Percentiles rank a stretch among this genome's conserved stretches.
Evolutionary conservation across 2,888 invertebrate genomes (phyloP).

Genomic region (Stictocephala bisonia): DNA sequence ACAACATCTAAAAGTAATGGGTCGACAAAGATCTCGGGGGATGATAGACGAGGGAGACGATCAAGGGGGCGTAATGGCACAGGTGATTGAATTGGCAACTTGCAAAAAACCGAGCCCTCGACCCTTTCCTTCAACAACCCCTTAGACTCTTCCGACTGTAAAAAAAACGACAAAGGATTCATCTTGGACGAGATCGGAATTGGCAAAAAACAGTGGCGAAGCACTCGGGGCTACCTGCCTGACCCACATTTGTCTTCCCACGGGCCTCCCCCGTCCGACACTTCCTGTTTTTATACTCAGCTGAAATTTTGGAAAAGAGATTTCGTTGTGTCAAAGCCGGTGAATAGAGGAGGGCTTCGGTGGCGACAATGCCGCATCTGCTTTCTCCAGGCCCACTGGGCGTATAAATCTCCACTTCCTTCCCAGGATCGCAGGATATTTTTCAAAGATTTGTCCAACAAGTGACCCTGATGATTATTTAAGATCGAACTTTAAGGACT

Average conservation of each 20-base stretch:
- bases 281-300: slow-evolving; percentile 40
- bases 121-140: slow-evolving; percentile 27
- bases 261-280: slow-evolving; percentile 23
- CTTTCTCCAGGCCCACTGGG: not conserved
- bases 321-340: not conserved
- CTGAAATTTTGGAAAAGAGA: slow-evolving; percentile 11
- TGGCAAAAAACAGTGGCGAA: slow-evolving; percentile 29
- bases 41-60: slow-evolving; percentile 10
- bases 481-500: too few relatives aligned
- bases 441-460: too few relatives aligned
- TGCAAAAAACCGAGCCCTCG: slow-evolving; percentile 30
- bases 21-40: too few relatives aligned
- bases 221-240: slow-evolving; percentile 24
- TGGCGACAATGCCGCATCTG: not conserved
- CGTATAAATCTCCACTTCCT: too few relatives aligned
- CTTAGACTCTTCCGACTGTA: slow-evolving; percentile 16
- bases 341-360: slow-evolving; percentile 22
- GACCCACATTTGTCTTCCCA: slow-evolving; percentile 39
- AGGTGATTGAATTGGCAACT: slow-evolving; percentile 26
- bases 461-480: too few relatives aligned
- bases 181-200: slow-evolving; percentile 2
- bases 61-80: not conserved
- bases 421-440: too few relatives aligned
- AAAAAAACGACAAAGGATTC: slow-evolving; percentile 31
- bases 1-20: too few relatives aligned